Conservation (phyloP, 2,888 invertebrate species). For the Drosophila putrida region DNA sequence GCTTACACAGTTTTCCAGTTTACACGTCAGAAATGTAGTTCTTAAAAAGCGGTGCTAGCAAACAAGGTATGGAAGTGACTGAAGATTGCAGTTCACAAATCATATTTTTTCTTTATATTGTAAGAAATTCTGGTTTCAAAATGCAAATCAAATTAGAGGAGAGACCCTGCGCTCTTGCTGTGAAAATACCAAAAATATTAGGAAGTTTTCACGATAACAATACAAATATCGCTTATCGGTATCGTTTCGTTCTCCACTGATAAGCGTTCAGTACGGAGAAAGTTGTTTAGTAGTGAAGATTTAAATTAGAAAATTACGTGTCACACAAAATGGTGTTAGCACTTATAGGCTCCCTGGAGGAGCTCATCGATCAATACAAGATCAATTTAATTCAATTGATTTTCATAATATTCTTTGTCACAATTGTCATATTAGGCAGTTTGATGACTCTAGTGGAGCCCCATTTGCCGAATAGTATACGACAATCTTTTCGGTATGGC, state of each 20-base stretch:
- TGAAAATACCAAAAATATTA: no score
- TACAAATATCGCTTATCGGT: no score
- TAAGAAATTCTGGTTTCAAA: no score
- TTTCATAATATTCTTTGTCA: constrained; percentile 79
- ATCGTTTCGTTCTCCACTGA: constrained; percentile 11
- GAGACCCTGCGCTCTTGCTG: no score
- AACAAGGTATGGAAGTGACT: no score
- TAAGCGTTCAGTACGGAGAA: constrained; percentile 38
- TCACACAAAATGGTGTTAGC: constrained; percentile 40
- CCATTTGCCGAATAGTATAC: constrained; percentile 88
- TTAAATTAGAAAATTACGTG: constrained; percentile 23
- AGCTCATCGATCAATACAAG: constrained; percentile 67
- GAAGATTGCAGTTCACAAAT: no score
- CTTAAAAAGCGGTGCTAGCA: no score
- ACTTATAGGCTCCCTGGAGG: constrained; percentile 44
- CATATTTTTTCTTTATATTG: no score
- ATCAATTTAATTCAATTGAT: constrained; percentile 80
- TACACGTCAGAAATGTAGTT: no score
- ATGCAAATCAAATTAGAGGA: no score
- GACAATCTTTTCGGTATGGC: constrained; percentile 90
- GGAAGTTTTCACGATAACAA: no score
- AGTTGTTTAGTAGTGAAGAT: constrained; percentile 28
- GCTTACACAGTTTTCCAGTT: no score
- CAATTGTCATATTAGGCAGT: constrained; percentile 87
- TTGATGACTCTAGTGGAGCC: constrained; percentile 89